Base-by-base conservation (phyloP, 2,888 invertebrate species). In the Criorhina ranunculi region DNA sequence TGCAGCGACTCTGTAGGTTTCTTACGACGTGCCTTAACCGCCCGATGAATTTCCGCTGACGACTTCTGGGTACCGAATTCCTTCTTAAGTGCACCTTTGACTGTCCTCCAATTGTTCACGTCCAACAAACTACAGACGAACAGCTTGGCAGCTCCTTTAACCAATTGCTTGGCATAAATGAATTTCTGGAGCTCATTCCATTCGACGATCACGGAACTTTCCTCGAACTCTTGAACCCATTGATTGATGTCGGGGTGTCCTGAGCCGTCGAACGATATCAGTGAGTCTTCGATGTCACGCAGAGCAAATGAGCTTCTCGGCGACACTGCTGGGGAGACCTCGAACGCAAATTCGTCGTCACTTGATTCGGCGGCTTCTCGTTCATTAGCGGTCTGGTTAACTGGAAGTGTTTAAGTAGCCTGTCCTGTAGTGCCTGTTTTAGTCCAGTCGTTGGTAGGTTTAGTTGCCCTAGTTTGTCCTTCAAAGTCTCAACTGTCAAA, bases 191-290 rank as follows among this genome's bases (percentile, higher is more conserved):
- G n/a, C n/a, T n/a, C n/a, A n/a, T n/a, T n/a, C n/a, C n/a, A n/a
- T n/a, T n/a, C 8, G 12, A 31, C 29, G 8, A 12, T 51, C 5
- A 51, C 29, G 0, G 51, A 29, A 12, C 31, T 51, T 11, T 29
- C 12, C 11, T 51, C 51, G n/a, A 51, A 51, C 11, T 51, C 51
- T 8, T 24, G 24, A 1, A 51, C 51, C 51, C 51, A n/a, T 31
- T 1, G 51, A n/a, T 31, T 51, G 5, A 51, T n/a, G 31, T 51
- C 51, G 12, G 51, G 51, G 51, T 51, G 12, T 6, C 51, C 51
- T 5, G 29, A 31, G 1, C 51, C n/a, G 6, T 31, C 31, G 29
- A 51, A 51, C 0, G 51, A 24, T 31, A 31, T 1, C 8, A 51
- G 12, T 1, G 51, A 51, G 12, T 51, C n/a, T 7, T 49, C 33